phyloP scores from a whole-genome alignment of 2,797 vertebrate genomes.

The Xiphophorus birchmanni region DNA sequence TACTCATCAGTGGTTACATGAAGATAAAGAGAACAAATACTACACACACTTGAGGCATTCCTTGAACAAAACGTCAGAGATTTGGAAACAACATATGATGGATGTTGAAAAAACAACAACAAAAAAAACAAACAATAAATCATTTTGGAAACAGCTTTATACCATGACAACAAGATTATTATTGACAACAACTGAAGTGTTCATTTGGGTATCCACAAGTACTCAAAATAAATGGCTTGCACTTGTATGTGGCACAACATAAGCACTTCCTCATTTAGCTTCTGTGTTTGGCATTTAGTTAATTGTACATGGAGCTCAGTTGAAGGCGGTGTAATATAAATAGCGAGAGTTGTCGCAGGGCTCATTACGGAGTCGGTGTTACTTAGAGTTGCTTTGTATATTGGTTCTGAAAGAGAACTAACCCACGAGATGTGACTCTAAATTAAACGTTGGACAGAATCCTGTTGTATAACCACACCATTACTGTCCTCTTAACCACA shows the following conservation, averaged over 20 bases:
- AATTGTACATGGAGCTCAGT: constrained; percentile 30
- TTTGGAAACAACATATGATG: constrained; percentile 4
- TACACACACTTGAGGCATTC: not conserved
- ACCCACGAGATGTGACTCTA: constrained; percentile 3
- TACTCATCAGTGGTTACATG: not conserved
- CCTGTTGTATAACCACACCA: constrained; percentile 11
- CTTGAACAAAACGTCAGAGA: constrained; percentile 6
- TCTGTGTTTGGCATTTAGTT: constrained; percentile 32
- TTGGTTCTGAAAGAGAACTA: not conserved
- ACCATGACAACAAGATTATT: constrained; percentile 19
- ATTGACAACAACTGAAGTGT: constrained; percentile 27
- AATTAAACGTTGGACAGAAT: constrained; percentile 12
- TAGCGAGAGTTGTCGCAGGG: constrained; percentile 32
- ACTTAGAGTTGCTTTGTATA: not conserved
- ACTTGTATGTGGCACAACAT: constrained; percentile 26
- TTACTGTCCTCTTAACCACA: constrained; percentile 27
- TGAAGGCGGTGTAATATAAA: constrained; percentile 43
- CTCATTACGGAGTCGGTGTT: constrained; percentile 55
- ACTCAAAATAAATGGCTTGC: constrained; percentile 40
- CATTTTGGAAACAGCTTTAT: constrained; percentile 17
- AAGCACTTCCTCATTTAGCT: constrained; percentile 51
- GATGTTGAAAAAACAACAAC: not conserved
- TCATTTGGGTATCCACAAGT: constrained; percentile 52
- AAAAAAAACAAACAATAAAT: constrained; percentile 19
- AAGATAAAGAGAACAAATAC: not conserved